Percentiles rank a stretch among this genome's conserved stretches.
phyloP scores from a whole-genome alignment of 2,113 vertebrate species.

The Planiliza haematocheilus region DNA sequence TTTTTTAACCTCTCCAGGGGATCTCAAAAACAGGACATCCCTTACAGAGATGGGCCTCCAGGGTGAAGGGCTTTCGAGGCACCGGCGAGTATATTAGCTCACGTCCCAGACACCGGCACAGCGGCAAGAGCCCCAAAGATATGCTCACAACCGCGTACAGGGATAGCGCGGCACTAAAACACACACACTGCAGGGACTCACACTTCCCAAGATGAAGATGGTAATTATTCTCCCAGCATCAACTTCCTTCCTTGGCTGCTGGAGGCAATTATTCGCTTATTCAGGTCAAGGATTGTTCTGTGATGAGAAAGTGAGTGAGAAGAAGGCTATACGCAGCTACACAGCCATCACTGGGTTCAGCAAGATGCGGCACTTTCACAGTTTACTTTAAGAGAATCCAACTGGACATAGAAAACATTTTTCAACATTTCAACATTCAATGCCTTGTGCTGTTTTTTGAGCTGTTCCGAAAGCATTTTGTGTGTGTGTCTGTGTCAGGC shows the following conservation, averaged over 20 bases:
- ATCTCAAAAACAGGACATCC: constrained; percentile 56
- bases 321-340: background rate
- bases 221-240: constrained; percentile 71
- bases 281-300: constrained; percentile 63
- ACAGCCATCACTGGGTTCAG: background rate
- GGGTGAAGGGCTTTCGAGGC: constrained; percentile 63
- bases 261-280: constrained; percentile 57
- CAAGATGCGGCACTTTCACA: background rate
- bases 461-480: too few species aligned
- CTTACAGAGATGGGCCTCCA: constrained; percentile 43
- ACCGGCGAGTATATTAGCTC: constrained; percentile 47
- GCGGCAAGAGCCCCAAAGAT: constrained; percentile 8
- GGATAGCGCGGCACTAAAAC: background rate
- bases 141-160: constrained; percentile 16
- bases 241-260: constrained; percentile 48
- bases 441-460: too few species aligned
- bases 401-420: background rate
- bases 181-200: constrained; percentile 23
- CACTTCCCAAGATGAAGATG: constrained; percentile 34
- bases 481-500: too few species aligned
- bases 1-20: constrained; percentile 32
- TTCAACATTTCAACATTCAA: too few species aligned
- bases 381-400: background rate
- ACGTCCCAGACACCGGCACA: constrained; percentile 38
- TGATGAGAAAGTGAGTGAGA: background rate